phyloP scores from a whole-genome alignment of 2,113 vertebrate species.

The Stigmatopora argus region DNA sequence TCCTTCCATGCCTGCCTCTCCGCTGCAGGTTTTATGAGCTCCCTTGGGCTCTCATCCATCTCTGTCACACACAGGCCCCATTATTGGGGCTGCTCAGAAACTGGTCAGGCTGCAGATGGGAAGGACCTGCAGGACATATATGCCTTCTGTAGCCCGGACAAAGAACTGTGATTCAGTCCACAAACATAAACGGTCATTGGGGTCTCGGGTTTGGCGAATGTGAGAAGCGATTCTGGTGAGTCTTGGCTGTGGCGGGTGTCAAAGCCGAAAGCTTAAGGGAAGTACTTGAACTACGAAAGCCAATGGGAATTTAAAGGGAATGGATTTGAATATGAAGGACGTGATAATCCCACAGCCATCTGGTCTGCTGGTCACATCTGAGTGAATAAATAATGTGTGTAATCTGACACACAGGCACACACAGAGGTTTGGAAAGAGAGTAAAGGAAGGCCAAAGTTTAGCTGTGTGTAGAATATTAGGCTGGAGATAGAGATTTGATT shows the following conservation, averaged over 20 bases:
- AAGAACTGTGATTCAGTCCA: constrained; percentile 57
- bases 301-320: constrained; percentile 58
- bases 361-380: constrained; percentile 68
- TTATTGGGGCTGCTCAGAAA: constrained; percentile 71
- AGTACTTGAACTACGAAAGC: constrained; percentile 60
- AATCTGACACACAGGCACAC: constrained; percentile 71
- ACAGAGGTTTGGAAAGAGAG: constrained; percentile 44
- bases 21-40: constrained; percentile 76
- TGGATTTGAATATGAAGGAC: constrained; percentile 74
- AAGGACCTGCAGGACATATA: constrained; percentile 70
- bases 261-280: constrained; percentile 35
- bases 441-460: constrained; percentile 57
- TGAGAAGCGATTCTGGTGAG: constrained; percentile 29
- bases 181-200: constrained; percentile 52
- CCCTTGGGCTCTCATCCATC: constrained; percentile 78
- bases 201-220: constrained; percentile 47
- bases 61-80: constrained; percentile 76
- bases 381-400: constrained; percentile 68
- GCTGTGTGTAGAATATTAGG: constrained; percentile 37
- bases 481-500: constrained; percentile 65
- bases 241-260: constrained; percentile 25
- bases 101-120: constrained; percentile 70
- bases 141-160: constrained; percentile 64
- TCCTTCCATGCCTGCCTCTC: constrained; percentile 49
- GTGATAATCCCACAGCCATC: constrained; percentile 74